Base-by-base conservation (phyloP, 2,797 vertebrate genomes). In the Coreius guichenoti region DNA sequence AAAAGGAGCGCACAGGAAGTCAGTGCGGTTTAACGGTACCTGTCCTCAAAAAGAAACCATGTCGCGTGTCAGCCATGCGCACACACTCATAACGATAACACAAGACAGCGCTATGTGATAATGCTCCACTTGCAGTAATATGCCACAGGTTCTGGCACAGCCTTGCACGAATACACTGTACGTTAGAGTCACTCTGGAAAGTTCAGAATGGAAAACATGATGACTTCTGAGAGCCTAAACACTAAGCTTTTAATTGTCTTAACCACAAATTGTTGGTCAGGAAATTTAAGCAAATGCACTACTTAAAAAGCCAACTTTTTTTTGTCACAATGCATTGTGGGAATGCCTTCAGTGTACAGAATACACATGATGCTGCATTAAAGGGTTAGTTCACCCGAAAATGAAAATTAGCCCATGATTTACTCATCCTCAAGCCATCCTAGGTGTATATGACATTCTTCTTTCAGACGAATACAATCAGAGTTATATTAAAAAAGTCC, bases 11-110 rank as follows among this genome's bases (percentile, higher is more conserved):
- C 26, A 81, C 67, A 47, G 76, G 51, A 84, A 80, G 76, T n/a
- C 51, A 75, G 21, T 82, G 87, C 39, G 86, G 87, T 90, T 86
- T 84, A 87, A 86, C 86, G 82, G 83, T 69, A 75, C 68, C 78
- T 86, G 83, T 45, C 77, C 76, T 80, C 45, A 78, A 33, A 86
- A 23, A 75, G 70, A 89, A 87, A 73, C 58, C 83, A 84, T 68
- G 87, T 86, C 78, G 83, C 36, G 51, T 88, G 89, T 86, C 83
- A 79, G 77, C 3, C 69, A 17, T 11, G 19, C 12, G 3, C 58
- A 16, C 73, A 79, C 73, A 80, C 81, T 70, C 77, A 83, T 78
- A 72, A 70, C 21, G 58, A 85, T 47, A 72, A 77, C 68, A 54
- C 65, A 16, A 70, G 23, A 61, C 75, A 63, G 54, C 3, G 13